Conservation (phyloP, 2,113 vertebrate genomes). For the Ariopsis seemanni region DNA sequence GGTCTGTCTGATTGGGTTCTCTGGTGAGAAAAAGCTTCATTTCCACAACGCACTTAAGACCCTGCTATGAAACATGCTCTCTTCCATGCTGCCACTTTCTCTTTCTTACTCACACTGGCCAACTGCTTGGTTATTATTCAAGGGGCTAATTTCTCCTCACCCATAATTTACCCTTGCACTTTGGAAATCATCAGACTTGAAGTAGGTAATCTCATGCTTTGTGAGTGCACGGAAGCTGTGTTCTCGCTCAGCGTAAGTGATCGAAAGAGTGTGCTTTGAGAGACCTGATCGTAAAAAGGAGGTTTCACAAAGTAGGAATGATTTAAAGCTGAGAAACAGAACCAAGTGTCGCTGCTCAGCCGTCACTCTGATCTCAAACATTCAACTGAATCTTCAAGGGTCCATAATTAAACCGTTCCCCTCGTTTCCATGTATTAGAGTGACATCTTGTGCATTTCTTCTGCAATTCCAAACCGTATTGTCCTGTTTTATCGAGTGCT, state of each 20-base stretch:
- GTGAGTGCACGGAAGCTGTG: not conserved
- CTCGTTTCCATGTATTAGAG: not conserved
- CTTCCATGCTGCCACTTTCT: not conserved
- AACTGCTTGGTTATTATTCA: slow-evolving; percentile 6
- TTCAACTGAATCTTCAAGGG: no score
- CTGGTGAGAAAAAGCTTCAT: slow-evolving; percentile 26
- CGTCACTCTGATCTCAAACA: not conserved
- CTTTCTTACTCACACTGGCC: not conserved
- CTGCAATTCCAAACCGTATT: not conserved
- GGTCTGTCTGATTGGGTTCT: slow-evolving; percentile 37
- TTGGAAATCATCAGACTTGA: not conserved
- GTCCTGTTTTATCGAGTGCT: not conserved
- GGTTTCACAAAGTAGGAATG: not conserved
- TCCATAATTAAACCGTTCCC: not conserved
- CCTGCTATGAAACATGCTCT: not conserved
- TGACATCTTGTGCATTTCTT: slow-evolving; percentile 7
- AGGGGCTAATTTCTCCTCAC: slow-evolving; percentile 10
- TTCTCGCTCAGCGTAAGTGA: not conserved
- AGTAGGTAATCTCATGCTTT: not conserved
- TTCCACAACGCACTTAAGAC: not conserved
- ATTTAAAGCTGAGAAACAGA: not conserved
- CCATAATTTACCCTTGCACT: not conserved
- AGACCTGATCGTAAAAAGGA: not conserved
- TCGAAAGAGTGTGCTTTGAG: not conserved
- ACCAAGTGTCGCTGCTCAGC: not conserved